Evolutionary conservation across 2,113 vertebrate genomes (phyloP).

Genomic region (Bombycilla garrulus): DNA sequence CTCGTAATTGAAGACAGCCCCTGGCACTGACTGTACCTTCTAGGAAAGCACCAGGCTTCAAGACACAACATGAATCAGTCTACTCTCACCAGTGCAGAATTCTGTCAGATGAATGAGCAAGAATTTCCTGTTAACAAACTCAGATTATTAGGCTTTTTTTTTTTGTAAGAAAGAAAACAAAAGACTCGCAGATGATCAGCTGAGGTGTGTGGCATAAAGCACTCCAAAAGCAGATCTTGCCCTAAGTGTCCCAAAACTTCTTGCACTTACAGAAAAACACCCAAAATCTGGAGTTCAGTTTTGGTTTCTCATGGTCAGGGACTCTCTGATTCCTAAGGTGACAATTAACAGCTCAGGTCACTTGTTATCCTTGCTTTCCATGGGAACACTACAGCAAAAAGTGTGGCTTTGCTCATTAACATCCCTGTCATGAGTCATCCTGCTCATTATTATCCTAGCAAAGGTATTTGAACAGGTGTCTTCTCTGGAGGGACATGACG

Average conservation of each 20-base stretch:
- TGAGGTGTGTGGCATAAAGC: not conserved
- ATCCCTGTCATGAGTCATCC: not conserved
- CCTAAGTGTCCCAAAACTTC: not conserved
- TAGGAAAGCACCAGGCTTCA: not conserved
- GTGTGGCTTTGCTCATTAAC: not conserved
- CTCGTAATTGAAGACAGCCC: not conserved
- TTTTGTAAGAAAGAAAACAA: not conserved
- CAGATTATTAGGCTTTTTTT: not conserved
- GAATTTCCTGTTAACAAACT: not conserved
- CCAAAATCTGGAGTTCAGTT: not conserved
- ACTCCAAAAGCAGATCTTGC: accelerated
- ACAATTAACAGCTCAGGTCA: not conserved
- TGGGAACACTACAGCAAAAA: not conserved
- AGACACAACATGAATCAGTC: not conserved
- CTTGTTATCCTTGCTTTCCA: not conserved
- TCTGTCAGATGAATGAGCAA: not conserved
- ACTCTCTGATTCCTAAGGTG: not conserved
- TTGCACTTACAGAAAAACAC: not conserved
- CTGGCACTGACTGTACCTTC: not conserved
- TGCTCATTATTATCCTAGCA: not conserved
- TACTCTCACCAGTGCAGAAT: not conserved
- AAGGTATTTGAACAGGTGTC: not conserved
- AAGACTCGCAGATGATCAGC: not conserved
- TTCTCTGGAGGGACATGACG: not conserved
- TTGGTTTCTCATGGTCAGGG: not conserved